Evolutionary conservation across 2,797 vertebrate genomes (phyloP).

Genomic region (Peromyscus melanophrys): DNA sequence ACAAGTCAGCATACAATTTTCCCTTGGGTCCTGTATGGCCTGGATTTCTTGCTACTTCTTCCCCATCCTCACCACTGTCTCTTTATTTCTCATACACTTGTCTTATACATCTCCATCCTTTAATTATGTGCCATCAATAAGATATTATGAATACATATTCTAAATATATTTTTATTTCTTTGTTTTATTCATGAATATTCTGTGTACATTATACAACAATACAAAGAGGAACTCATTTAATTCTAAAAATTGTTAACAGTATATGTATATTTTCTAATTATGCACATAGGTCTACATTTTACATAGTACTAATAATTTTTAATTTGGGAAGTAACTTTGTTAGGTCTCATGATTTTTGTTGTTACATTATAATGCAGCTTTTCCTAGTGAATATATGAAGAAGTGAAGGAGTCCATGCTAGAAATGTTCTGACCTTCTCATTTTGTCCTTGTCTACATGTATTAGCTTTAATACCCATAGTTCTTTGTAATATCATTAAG

Average conservation of each 20-base stretch:
- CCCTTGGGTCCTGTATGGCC: neutral
- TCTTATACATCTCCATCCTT: neutral
- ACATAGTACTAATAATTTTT: conserved; percentile 25
- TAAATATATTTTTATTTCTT: conserved; percentile 29
- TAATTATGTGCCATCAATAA: neutral
- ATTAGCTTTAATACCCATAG: neutral
- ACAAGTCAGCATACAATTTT: neutral
- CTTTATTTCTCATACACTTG: neutral
- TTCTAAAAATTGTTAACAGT: neutral
- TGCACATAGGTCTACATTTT: neutral
- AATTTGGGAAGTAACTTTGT: neutral
- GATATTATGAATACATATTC: neutral
- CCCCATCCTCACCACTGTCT: neutral
- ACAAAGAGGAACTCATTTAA: neutral
- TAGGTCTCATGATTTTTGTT: neutral
- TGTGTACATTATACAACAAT: neutral
- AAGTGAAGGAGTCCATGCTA: neutral
- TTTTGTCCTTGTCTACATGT: neutral
- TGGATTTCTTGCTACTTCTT: neutral
- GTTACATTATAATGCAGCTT: neutral
- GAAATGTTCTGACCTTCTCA: neutral
- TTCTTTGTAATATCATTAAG: conserved; percentile 34
- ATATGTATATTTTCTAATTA: neutral
- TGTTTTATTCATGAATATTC: neutral
- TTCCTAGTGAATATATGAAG: neutral